phyloP scores from a whole-genome alignment of 2,797 vertebrate species.

The Anguilla megastoma region DNA sequence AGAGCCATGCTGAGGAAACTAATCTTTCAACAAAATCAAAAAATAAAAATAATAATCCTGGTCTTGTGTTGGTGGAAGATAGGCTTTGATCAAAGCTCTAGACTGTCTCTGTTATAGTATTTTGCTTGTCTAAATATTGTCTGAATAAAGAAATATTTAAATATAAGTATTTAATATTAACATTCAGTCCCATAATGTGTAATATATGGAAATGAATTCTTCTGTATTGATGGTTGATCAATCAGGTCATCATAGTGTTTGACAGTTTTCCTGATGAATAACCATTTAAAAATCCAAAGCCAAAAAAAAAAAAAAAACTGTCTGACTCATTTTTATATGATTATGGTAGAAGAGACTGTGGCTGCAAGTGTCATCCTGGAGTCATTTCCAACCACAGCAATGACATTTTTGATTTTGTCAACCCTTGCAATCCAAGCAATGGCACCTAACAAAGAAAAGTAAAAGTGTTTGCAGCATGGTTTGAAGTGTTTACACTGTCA shows the following conservation, averaged over 20 bases:
- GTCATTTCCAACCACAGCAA: background rate
- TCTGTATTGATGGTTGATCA: background rate
- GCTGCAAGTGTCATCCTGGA: background rate
- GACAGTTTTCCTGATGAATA: background rate
- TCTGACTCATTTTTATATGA: background rate
- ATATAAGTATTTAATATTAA: background rate
- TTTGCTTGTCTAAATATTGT: background rate
- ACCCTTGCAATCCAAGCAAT: background rate
- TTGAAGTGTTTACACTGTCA: background rate
- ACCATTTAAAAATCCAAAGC: background rate
- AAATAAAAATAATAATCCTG: background rate
- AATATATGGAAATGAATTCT: background rate
- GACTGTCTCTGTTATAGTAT: background rate
- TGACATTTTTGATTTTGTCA: background rate
- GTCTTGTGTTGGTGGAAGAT: too few relatives aligned
- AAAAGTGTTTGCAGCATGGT: background rate
- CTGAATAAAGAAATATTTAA: too few relatives aligned
- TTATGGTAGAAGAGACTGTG: background rate
- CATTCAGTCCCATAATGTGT: background rate
- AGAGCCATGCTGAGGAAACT: background rate
- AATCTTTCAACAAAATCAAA: background rate
- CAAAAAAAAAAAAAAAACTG: background rate
- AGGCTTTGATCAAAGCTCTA: background rate
- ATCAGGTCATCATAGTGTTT: background rate
- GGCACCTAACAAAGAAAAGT: background rate